Evolutionary conservation across 2,113 vertebrate genomes (phyloP), one percentile per base, ranked within the genome.

Genomic region (Hyla sarda): DNA sequence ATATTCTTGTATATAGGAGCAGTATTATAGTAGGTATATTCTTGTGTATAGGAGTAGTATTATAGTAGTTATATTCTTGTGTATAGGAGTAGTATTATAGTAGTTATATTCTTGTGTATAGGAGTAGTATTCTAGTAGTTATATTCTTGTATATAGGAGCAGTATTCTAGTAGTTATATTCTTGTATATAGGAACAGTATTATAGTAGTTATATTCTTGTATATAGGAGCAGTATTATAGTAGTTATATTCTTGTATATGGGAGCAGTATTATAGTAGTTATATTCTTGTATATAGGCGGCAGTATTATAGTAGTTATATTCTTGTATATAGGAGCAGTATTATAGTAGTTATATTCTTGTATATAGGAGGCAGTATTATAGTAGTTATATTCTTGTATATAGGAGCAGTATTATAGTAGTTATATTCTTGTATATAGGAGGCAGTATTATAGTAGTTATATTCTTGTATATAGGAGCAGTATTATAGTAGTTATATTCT

Each of bases 291-390:
- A 60, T n/a, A n/a, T 60, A n/a, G n/a, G n/a, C n/a, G 21, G 56
- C 56, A 58, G 56, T 58, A 58, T 58, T 58, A 58, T 58, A 58
- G 56, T 58, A 58, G 56, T 58, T 58, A n/a, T 16, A 16, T 16
- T n/a, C n/a, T n/a, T n/a, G n/a, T n/a, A n/a, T n/a, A n/a, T n/a
- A n/a, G n/a, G n/a, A n/a, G n/a, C n/a, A n/a, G n/a, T n/a, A n/a
- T n/a, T n/a, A n/a, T n/a, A n/a, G n/a, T n/a, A n/a, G n/a, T n/a
- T n/a, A n/a, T n/a, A n/a, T n/a, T n/a, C n/a, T n/a, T n/a, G n/a
- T n/a, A n/a, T n/a, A n/a, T n/a, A n/a, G n/a, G n/a, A n/a, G 58
- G 58, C n/a, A 60, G 58, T 60, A 60, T 60, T 60, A 60, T 60
- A 60, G 58, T 25, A 60, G 58, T 60, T 60, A 60, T 60, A 60